Evolutionary conservation across 2,888 invertebrate species (phyloP), one percentile per base, ranked within the genome.

Genomic region (Metallyticus violacea): DNA sequence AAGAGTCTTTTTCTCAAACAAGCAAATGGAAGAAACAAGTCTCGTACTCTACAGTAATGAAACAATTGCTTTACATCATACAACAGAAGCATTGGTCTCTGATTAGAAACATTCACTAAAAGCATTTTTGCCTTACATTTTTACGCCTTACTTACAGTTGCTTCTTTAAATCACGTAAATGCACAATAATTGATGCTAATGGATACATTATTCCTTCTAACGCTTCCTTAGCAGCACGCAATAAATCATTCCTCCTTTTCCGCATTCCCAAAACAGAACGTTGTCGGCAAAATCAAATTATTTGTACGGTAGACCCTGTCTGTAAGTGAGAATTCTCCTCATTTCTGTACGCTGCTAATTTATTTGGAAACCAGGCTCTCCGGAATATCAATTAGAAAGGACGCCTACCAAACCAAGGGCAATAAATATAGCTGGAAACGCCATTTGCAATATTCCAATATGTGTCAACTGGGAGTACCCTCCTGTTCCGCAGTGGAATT

Each of bases 401-500:
- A 62, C 22, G 40, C 40, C 40, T 62, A 62, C 40, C 40, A 62
- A 62, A 62, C 40, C 40, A 62, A 62, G 40, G 15, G 1, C 40
- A 9, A 62, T 62, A 62, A 62, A 62, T 62, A 62, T 62, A 62
- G 22, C 40, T 62, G 40, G 40, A 4, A 62, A 62, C 15, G 40
- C 40, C 40, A 15, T 62, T 62, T 62, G 40, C 15, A 29, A 81
- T 30, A 81, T 26, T 77, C 77, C 77, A 83, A 83, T 83, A 77
- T 83, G 83, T 83, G 83, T 83, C 83, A 83, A 77, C 28, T 29
- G 40, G 77, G 27, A 83, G 25, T 82, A 62, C 62, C 76, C 22
- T 82, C 76, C 27, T 28, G 29, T 6, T 29, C 26, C 26, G 62
- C 4, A 7, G 26, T 77, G 77, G 77, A 83, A 83, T 83, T 83